phyloP scores from a whole-genome alignment of 2,113 vertebrate species.

The Platichthys flesus region DNA sequence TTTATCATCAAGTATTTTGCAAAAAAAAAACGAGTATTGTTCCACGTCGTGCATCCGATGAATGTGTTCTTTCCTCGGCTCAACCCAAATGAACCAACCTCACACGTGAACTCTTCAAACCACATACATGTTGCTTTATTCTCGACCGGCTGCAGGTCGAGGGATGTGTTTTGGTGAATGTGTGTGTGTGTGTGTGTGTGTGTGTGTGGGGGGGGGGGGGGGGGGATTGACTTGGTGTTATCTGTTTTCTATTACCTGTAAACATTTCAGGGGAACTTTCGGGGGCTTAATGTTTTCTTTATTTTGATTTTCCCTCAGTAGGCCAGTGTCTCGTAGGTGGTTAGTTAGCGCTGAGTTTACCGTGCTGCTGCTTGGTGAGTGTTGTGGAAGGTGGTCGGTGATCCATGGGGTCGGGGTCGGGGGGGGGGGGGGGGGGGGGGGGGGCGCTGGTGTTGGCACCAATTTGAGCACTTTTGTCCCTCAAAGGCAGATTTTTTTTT shows the following conservation, averaged over 20 bases:
- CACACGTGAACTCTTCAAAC: constrained; percentile 36
- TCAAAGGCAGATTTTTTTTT: constrained; percentile 30
- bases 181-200: too few relatives aligned
- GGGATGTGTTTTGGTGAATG: constrained; percentile 55
- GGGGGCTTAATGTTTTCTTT: constrained; percentile 18
- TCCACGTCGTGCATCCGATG: constrained; percentile 48
- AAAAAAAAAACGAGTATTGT: constrained; percentile 45
- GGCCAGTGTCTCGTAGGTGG: constrained; percentile 55
- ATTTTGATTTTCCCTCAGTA: constrained; percentile 3
- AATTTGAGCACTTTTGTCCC: constrained; percentile 73
- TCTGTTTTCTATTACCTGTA: constrained; percentile 43
- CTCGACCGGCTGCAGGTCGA: constrained; percentile 47
- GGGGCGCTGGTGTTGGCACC: constrained; percentile 34
- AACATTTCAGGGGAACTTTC: constrained; percentile 69
- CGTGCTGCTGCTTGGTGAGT: constrained; percentile 66
- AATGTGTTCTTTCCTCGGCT: constrained; percentile 57
- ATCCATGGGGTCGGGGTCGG: constrained; percentile 46
- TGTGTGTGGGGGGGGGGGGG: constrained; percentile 21
- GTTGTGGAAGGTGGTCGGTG: constrained; percentile 35
- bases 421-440: not conserved
- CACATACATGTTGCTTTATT: constrained; percentile 42
- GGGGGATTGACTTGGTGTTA: constrained; percentile 21
- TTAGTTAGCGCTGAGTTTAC: constrained; percentile 43
- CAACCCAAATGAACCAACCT: constrained; percentile 56
- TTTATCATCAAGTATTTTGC: constrained; percentile 64